Percentiles rank a stretch among this genome's conserved stretches.
Conservation (phyloP, 2,888 invertebrate species). For the Crepidodera aurea region DNA sequence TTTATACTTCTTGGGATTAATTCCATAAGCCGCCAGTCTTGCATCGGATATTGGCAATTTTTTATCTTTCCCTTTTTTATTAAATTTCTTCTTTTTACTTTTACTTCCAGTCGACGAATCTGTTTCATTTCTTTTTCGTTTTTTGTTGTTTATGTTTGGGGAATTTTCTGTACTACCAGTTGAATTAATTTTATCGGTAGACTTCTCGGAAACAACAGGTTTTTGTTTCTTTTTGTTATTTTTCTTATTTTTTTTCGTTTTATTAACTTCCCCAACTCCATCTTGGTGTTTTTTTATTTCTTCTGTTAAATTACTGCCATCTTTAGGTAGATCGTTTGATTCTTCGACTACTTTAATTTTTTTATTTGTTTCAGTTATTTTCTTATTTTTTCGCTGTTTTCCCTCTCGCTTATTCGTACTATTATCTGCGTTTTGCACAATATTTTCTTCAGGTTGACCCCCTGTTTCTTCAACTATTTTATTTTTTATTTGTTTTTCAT, state of each 20-base stretch:
- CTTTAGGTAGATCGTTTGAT: neutral
- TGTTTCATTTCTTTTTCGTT: constrained; percentile 38
- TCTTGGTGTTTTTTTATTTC: constrained; percentile 11
- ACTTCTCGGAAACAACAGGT: constrained; percentile 30
- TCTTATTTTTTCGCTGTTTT: too few relatives aligned
- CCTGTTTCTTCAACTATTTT: too few relatives aligned
- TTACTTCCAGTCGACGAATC: constrained; percentile 46
- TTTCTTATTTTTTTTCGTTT: constrained; percentile 23
- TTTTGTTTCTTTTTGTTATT: constrained; percentile 35
- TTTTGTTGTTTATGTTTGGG: constrained; percentile 32
- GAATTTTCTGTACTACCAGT: constrained; percentile 30
- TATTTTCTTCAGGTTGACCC: too few relatives aligned
- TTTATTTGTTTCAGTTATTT: too few relatives aligned
- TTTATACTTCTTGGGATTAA: constrained; percentile 89
- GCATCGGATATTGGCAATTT: constrained; percentile 70
- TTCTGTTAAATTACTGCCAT: neutral
- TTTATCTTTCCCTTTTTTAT: constrained; percentile 41
- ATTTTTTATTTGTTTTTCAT: constrained; percentile 20
- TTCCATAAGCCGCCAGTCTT: constrained; percentile 87
- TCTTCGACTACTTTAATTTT: too few relatives aligned
- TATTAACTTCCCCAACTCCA: neutral
- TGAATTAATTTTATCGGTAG: constrained; percentile 33
- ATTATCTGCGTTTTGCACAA: too few relatives aligned
- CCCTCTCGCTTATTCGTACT: too few relatives aligned
- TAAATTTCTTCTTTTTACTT: constrained; percentile 34